These are phyloP conservation scores for Agrypnia vestita DNA, from an alignment of 1,140 invertebrate species.

Conservation along the genomic window DNA sequence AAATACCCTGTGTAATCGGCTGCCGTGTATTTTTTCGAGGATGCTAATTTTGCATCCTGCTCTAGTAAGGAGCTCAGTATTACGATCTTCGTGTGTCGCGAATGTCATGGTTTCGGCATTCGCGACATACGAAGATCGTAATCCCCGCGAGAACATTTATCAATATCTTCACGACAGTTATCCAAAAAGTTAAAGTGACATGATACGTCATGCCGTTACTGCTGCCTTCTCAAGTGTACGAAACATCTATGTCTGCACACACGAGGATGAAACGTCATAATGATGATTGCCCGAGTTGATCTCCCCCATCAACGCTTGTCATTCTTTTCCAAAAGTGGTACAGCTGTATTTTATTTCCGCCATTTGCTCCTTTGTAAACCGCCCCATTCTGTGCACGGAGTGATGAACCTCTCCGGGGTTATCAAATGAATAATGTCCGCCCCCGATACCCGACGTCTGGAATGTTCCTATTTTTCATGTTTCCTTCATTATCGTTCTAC, in stretches of 20 bases:
- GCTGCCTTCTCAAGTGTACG: too few species aligned
- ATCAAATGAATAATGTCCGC: conserved; percentile 48
- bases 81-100: too few species aligned
- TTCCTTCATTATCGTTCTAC: conserved; percentile 44
- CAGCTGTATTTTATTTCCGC: conserved; percentile 39
- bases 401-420: conserved; percentile 44
- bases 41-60: too few species aligned
- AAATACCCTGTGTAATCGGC: too few species aligned
- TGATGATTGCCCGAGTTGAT: conserved; percentile 22
- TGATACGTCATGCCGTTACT: too few species aligned
- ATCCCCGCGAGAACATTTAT: too few species aligned
- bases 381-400: neutral
- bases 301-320: conserved; percentile 1
- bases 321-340: conserved; percentile 24
- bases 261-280: conserved; percentile 12
- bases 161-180: too few species aligned
- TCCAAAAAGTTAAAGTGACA: too few species aligned
- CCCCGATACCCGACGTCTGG: conserved; percentile 41
- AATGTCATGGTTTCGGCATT: too few species aligned
- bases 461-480: conserved; percentile 48
- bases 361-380: conserved; percentile 37
- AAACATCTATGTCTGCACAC: neutral
- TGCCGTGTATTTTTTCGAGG: too few species aligned
- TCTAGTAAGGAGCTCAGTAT: too few species aligned
- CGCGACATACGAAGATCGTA: too few species aligned